Evolutionary conservation across 2,113 vertebrate genomes (phyloP).

Genomic region (Polyodon spathula): DNA sequence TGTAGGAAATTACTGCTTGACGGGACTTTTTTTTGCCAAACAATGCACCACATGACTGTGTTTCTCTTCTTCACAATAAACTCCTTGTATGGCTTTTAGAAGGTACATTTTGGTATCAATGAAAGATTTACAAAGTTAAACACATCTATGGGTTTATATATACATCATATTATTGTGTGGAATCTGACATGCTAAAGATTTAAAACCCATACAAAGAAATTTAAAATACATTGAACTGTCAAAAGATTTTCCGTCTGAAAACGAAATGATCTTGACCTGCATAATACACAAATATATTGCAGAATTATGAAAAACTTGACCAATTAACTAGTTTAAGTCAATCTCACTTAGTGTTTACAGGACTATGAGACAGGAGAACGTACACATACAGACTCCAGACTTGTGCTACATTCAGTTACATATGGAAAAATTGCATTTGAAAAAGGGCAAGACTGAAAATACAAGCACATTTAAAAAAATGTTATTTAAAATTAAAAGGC

Average conservation of each 20-base stretch:
- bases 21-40: constrained; percentile 12
- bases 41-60: constrained; percentile 22
- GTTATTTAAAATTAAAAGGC: constrained; percentile 22
- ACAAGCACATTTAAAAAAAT: constrained; percentile 11
- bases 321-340: constrained; percentile 32
- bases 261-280: too few species aligned
- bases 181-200: too few species aligned
- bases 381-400: constrained; percentile 57
- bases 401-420: constrained; percentile 50
- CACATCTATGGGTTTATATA: constrained; percentile 3
- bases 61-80: constrained; percentile 35
- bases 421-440: constrained; percentile 44
- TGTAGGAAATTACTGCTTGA: constrained; percentile 19
- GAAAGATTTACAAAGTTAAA: constrained; percentile 24
- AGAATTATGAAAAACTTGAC: too few species aligned
- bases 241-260: too few species aligned
- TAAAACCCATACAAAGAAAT: too few species aligned
- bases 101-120: constrained; percentile 55
- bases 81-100: constrained; percentile 60
- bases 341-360: constrained; percentile 36
- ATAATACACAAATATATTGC: too few species aligned
- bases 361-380: constrained; percentile 56
- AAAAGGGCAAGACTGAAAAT: constrained; percentile 14
- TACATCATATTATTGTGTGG: too few species aligned
- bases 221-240: too few species aligned